Conservation (phyloP, 2,888 invertebrate genomes). For the Anticlea derivata region DNA sequence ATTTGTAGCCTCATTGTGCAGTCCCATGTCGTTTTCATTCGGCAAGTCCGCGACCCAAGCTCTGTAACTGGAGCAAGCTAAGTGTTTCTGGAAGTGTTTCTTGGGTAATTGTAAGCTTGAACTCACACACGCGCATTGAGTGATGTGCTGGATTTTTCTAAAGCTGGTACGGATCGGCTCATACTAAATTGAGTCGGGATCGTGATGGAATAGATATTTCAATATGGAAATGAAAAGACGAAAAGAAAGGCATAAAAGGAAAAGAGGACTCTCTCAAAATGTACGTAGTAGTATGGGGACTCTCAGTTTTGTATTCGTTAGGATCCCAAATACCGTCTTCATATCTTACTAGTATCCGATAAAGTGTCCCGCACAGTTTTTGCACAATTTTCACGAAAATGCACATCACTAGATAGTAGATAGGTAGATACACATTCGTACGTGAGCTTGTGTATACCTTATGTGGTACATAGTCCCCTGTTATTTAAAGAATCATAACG, state of each 20-base stretch:
- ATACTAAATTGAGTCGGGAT: too few species aligned
- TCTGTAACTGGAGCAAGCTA: slow-evolving; percentile 31
- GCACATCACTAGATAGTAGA: slow-evolving; percentile 1
- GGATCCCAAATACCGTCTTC: too few species aligned
- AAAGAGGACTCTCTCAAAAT: too few species aligned
- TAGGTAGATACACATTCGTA: slow-evolving; percentile 4
- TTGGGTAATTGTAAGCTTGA: slow-evolving; percentile 28
- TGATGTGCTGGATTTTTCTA: background rate
- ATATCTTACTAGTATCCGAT: too few species aligned
- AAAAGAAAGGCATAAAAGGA: too few species aligned
- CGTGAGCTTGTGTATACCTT: slow-evolving; percentile 3
- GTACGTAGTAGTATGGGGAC: too few species aligned
- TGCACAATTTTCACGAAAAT: background rate
- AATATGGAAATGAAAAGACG: too few species aligned
- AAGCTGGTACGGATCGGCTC: background rate
- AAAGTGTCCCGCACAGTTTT: too few species aligned
- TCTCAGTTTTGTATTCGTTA: too few species aligned
- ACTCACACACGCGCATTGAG: slow-evolving; percentile 8
- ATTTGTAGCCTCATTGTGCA: slow-evolving; percentile 24
- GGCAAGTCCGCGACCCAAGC: slow-evolving; percentile 22
- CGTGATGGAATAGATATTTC: too few species aligned
- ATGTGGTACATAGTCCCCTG: slow-evolving; percentile 7
- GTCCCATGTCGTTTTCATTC: slow-evolving; percentile 28
- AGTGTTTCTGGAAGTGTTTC: slow-evolving; percentile 25
- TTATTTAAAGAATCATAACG: slow-evolving; percentile 41